Evolutionary conservation across 2,113 vertebrate species (phyloP), one percentile per base, ranked within the genome.

Genomic region (Heterotis niloticus): DNA sequence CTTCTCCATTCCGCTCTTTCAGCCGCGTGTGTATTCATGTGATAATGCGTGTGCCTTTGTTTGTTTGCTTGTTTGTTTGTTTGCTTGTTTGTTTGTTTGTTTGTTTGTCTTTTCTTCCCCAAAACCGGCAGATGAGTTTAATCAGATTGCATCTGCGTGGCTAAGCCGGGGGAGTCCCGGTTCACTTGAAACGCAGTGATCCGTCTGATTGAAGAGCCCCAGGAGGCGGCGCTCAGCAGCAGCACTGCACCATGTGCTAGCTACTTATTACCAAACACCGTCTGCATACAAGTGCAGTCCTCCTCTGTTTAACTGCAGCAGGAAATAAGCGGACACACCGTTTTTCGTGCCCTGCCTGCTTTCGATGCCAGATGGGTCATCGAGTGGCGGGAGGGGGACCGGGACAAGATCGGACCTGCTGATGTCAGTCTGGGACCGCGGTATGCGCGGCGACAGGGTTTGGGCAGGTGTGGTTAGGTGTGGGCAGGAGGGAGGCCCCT

Each of bases 401-500:
- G n/a, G 7, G 9, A 13, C 51, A 57, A 24, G 51, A 59, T 10
- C 10, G 23, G 24, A 74, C 1, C 54, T 14, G 11, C 29, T 13
- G 14, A 69, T 4, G 12, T n/a, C 20, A 13, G 29, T 5, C 57
- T 11, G 14, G 10, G 16, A 62, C 20, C 4, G 26, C 10, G 28
- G 24, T 9, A 0, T 10, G 13, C 0, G 24, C 26, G 1, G 17
- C 5, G 5, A 29, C 64, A 66, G 20, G 11, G 5, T 66, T 17
- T 16, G 10, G 18, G n/a, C n/a, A n/a, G n/a, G n/a, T n/a, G n/a
- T n/a, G n/a, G n/a, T n/a, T 16, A 10, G 52, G 26, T 5, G 34
- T 44, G 34, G 34, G 52, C 69, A 20, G 77, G 65, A 65, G 51
- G 72, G 60, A 44, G 7, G 34, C 75, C 69, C 77, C 66, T 51